Percentiles rank a stretch among this genome's conserved stretches.
Evolutionary conservation across 2,113 vertebrate species (phyloP).

Genomic region (Gulo gulo): DNA sequence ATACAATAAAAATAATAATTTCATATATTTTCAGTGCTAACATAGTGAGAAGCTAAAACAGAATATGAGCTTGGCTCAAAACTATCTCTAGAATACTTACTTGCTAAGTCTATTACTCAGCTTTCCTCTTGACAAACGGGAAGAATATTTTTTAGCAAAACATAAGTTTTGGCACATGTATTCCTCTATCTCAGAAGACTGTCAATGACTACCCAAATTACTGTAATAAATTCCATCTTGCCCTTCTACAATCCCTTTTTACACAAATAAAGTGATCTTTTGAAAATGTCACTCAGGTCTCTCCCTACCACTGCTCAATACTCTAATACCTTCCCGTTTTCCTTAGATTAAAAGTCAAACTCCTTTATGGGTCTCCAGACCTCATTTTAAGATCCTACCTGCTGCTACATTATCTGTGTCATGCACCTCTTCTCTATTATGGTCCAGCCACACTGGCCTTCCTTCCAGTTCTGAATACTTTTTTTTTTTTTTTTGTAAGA

Average conservation of each 20-base stretch:
- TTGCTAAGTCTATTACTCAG: not conserved
- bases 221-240: not conserved
- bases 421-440: not conserved
- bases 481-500: not conserved
- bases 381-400: not conserved
- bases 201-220: not conserved
- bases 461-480: not conserved
- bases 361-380: not conserved
- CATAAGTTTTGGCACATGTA: not conserved
- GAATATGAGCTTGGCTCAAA: not conserved
- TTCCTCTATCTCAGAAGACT: not conserved
- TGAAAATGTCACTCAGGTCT: not conserved
- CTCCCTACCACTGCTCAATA: not conserved
- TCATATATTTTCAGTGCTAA: not conserved
- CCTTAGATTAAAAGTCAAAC: not conserved
- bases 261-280: not conserved
- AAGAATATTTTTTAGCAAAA: not conserved
- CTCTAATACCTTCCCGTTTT: not conserved
- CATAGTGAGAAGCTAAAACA: not conserved
- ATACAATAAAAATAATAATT: not conserved
- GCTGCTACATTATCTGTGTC: not conserved
- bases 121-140: not conserved
- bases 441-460: not conserved
- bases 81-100: not conserved
- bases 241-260: not conserved